Evolutionary conservation across 30 jellyfish, hydroid and myxozoan species (phyloP).

Genomic region (Cassiopea andromeda): DNA sequence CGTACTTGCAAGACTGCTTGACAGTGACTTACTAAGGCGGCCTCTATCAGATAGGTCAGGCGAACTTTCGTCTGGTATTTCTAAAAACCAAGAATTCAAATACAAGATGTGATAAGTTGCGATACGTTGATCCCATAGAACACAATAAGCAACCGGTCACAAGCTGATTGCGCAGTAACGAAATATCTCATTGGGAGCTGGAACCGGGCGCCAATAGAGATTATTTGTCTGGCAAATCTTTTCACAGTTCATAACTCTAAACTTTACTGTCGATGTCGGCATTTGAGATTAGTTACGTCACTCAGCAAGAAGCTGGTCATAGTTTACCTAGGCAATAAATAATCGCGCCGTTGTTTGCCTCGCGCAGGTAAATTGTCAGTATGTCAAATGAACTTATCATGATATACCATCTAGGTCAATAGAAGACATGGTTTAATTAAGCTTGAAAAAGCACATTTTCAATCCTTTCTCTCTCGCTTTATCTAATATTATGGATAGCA

Average conservation of each 20-base stretch:
- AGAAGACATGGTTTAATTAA: not conserved
- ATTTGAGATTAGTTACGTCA: slow-evolving; percentile 40
- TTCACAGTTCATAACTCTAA: slow-evolving; percentile 68
- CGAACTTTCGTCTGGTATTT: slow-evolving; percentile 53
- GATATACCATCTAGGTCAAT: not conserved
- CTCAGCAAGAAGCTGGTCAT: slow-evolving; percentile 33
- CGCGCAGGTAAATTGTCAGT: not conserved
- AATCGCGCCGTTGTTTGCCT: slow-evolving; percentile 27
- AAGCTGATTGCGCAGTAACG: slow-evolving; percentile 49
- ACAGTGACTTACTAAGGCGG: slow-evolving; percentile 6
- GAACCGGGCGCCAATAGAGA: slow-evolving; percentile 66
- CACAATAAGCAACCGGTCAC: slow-evolving; percentile 50
- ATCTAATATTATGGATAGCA: no score
- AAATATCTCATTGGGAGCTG: slow-evolving; percentile 52
- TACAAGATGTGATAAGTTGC: slow-evolving; percentile 33
- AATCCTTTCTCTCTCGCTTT: not conserved
- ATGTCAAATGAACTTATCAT: not conserved
- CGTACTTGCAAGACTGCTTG: slow-evolving; percentile 26
- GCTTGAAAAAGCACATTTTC: not conserved
- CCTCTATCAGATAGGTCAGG: slow-evolving; percentile 35
- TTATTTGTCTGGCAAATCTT: slow-evolving; percentile 70
- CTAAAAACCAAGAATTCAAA: slow-evolving; percentile 40
- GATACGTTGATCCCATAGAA: slow-evolving; percentile 22
- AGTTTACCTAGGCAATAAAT: slow-evolving; percentile 25
- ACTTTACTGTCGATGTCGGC: slow-evolving; percentile 49